Conservation (phyloP, 2,113 vertebrate genomes). For the Oncorhynchus tshawytscha region DNA sequence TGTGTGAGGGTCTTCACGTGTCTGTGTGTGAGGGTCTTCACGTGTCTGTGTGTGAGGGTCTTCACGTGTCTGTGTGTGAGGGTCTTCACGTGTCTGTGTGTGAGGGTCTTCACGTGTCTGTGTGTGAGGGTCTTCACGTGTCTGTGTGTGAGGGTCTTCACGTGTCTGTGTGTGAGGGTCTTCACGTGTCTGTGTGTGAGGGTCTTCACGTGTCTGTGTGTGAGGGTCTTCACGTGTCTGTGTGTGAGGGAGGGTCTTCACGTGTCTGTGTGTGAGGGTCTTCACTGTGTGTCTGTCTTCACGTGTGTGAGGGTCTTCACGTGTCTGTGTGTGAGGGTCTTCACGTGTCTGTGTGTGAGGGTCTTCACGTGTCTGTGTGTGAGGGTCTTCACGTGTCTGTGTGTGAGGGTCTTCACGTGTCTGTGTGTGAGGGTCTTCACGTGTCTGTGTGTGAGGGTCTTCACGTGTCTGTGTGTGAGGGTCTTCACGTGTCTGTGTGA, state of each 20-base stretch:
- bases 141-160: slow-evolving; percentile 37
- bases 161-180: not conserved
- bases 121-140: slow-evolving; percentile 11
- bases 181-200: not conserved
- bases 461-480: slow-evolving; percentile 14
- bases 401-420: slow-evolving; percentile 22
- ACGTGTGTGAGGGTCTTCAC: too few species aligned
- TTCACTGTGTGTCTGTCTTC: too few species aligned
- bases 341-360: slow-evolving; percentile 16
- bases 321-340: too few species aligned
- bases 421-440: not conserved
- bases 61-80: slow-evolving; percentile 40
- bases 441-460: slow-evolving; percentile 17
- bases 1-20: not conserved
- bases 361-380: not conserved
- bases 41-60: slow-evolving; percentile 25
- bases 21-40: slow-evolving; percentile 20
- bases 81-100: slow-evolving; percentile 29
- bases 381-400: slow-evolving; percentile 39
- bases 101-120: not conserved
- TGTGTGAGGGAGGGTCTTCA: too few species aligned
- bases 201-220: too few species aligned
- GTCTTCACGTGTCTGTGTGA: slow-evolving; percentile 41
- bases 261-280: too few species aligned
- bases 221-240: too few species aligned